Evolutionary conservation across 2,797 vertebrate species (phyloP).

Genomic region (Potorous gilbertii): DNA sequence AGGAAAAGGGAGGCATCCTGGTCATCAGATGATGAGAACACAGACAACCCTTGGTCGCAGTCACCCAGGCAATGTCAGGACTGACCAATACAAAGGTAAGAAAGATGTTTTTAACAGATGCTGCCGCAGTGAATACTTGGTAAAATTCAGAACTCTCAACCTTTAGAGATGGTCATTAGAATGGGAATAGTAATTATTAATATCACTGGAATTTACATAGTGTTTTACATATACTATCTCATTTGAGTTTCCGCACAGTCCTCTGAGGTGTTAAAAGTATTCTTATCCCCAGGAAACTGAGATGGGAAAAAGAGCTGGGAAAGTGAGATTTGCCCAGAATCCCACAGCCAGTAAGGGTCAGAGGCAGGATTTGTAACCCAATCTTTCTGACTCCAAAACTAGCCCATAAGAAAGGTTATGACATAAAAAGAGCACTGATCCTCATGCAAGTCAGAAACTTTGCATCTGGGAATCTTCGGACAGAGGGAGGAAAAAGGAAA

Average conservation of each 20-base stretch:
- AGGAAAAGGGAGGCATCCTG: not conserved
- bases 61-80: not conserved
- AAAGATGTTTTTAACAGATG: not conserved
- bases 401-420: not conserved
- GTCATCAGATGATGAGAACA: not conserved
- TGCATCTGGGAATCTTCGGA: not conserved
- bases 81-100: not conserved
- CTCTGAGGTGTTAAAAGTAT: not conserved
- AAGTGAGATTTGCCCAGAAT: not conserved
- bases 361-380: not conserved
- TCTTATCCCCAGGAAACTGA: not conserved
- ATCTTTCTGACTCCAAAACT: not conserved
- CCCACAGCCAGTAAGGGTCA: not conserved
- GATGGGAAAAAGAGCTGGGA: not conserved
- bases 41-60: not conserved
- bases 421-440: not conserved
- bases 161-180: not conserved
- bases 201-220: not conserved
- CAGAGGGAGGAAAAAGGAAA: not conserved
- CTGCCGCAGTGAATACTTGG: not conserved
- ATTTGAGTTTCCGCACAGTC: not conserved
- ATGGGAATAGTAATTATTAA: not conserved
- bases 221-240: not conserved
- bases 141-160: not conserved
- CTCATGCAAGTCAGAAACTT: not conserved